phyloP scores from a whole-genome alignment of 2,888 invertebrate species.

The Syritta pipiens region DNA sequence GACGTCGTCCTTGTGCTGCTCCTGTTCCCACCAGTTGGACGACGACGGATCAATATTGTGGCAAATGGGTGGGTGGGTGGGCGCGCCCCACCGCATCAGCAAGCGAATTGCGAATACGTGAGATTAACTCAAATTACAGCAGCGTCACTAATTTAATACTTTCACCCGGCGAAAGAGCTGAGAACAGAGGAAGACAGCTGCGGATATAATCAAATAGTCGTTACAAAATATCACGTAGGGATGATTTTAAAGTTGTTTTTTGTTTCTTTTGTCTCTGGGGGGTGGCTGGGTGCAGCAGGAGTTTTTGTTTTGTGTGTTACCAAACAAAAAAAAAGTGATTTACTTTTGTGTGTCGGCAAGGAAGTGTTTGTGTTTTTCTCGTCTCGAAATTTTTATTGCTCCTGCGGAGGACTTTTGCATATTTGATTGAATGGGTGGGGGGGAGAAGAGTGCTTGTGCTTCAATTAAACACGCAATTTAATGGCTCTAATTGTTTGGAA shows the following conservation, averaged over 20 bases:
- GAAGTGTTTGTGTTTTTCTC: constrained; percentile 5
- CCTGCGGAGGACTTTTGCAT: constrained; percentile 13
- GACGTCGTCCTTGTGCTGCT: neutral
- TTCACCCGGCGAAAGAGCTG: neutral
- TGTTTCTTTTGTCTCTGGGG: neutral
- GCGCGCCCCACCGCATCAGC: constrained; percentile 7
- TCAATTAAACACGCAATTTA: constrained; percentile 66
- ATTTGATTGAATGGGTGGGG: constrained; percentile 13
- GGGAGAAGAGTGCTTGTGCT: neutral
- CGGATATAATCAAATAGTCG: constrained; percentile 65
- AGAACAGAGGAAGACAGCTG: constrained; percentile 44
- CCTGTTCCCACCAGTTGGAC: neutral
- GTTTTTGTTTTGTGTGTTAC: constrained; percentile 35
- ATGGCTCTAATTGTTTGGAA: constrained; percentile 67
- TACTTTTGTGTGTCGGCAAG: constrained; percentile 34
- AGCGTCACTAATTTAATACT: constrained; percentile 47
- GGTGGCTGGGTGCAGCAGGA: constrained; percentile 23
- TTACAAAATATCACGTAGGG: constrained; percentile 67
- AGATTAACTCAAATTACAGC: constrained; percentile 64
- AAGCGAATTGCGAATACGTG: constrained; percentile 61
- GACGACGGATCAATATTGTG: constrained; percentile 23
- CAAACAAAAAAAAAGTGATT: constrained; percentile 46
- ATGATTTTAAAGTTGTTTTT: constrained; percentile 47
- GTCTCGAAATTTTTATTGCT: constrained; percentile 12
- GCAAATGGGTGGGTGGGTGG: neutral